These are phyloP conservation scores for Drepanosiphum platanoidis DNA, from an alignment of 2,888 invertebrate species.

Conservation along the genomic window DNA sequence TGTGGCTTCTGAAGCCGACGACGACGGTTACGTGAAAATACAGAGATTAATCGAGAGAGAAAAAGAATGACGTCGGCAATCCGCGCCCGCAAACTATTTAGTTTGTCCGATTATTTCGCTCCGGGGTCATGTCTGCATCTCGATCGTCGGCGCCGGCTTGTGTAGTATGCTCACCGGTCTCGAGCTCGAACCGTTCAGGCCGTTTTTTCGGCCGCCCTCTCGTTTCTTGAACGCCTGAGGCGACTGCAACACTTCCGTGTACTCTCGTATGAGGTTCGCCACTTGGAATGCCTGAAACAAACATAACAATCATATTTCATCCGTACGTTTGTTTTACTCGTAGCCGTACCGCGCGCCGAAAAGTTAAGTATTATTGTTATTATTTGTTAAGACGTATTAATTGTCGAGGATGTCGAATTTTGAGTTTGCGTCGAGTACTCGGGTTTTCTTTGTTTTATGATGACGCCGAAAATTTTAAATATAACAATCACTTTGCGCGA, in stretches of 20 bases:
- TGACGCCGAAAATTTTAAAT: no score
- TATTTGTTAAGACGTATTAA: no score
- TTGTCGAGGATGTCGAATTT: no score
- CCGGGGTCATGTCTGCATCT: conserved; percentile 71
- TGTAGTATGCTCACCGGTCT: conserved; percentile 71
- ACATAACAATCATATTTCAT: no score
- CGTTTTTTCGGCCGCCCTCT: conserved; percentile 65
- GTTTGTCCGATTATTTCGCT: background rate
- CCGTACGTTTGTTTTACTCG: background rate
- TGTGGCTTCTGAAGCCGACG: no score
- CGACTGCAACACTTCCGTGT: conserved; percentile 76
- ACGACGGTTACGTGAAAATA: no score
- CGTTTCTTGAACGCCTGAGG: conserved; percentile 67
- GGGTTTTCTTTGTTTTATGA: no score
- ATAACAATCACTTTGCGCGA: no score
- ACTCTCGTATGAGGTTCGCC: conserved; percentile 90
- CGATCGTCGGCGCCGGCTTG: conserved; percentile 72
- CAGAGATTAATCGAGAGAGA: background rate
- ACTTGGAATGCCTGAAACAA: conserved; percentile 88
- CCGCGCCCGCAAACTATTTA: background rate
- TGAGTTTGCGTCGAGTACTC: no score
- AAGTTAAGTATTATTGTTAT: no score
- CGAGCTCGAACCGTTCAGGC: conserved; percentile 64
- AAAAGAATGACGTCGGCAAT: background rate
- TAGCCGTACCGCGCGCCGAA: no score